Base-by-base conservation (phyloP, 2,888 invertebrate species). In the Drosophila diplacantha region DNA sequence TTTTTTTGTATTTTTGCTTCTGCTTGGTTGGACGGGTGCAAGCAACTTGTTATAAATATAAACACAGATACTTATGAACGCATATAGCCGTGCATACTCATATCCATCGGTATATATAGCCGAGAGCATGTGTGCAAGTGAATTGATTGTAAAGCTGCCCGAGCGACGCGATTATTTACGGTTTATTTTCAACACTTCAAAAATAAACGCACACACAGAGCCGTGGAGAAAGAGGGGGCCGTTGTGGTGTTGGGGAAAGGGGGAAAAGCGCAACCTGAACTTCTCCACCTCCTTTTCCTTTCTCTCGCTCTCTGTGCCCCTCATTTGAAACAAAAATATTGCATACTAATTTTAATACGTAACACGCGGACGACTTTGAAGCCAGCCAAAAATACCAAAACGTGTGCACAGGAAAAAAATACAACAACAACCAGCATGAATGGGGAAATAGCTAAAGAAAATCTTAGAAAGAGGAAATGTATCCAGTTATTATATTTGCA, bases 281-380 rank as follows among this genome's bases (percentile, higher is more conserved):
- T 65, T 69, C 58, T 74, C 58, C 49, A 43, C 63, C 39, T 62
- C 53, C 14, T 44, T 18, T 55, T 18, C 7, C 18, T 31, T 43
- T n/a, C 29, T 16, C 52, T 37, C 14, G 14, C 20, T 43, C 38
- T 51, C 20, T 63, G 31, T 59, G 61, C 32, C 53, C 35, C 56
- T 65, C 51, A 35, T 65, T 69, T 69, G 54, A 71, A 69, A 81
- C 74, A 75, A 75, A 83, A 83, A 83, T 83, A 81, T 83, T 81
- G 83, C 80, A 81, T 79, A 80, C 80, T 80, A 79, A 80, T 80
- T 83, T 80, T 83, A 80, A 80, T 80, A 83, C 83, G 67, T 81
- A 81, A 83, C 78, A 75, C 75, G 74, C 82, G 74, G 79, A 66
- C 71, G 79, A 66, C 73, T 82, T 83, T 73, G 83, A 73, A 81